Base-by-base conservation (phyloP, 2,888 invertebrate genomes). In the Perdita meconis region DNA sequence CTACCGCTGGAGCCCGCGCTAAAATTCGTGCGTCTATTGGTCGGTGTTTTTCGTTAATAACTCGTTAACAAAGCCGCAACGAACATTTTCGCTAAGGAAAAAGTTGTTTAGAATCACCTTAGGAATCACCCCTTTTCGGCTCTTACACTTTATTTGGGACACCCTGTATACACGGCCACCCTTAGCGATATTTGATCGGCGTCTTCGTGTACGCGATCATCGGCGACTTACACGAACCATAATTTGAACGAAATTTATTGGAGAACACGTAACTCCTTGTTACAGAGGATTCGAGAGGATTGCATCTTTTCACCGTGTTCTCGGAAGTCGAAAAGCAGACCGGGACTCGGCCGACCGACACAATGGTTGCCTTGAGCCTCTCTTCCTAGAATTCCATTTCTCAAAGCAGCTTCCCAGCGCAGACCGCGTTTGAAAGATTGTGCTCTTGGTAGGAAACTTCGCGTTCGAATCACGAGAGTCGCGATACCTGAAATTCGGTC, bases 291-390 rank as follows among this genome's bases (percentile, higher is more conserved):
- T 22, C 13, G 47, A 47, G 47, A 30, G 47, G 22, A 12, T 19
- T 19, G 12, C 13, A 6, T 13, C 26, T 65, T 34, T 30, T 13
- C 34, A 16, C 16, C 12, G 19, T 30, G 13, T 60, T 68, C 68
- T 30, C 26, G 44, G 68, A 60, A 68, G 22, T n/a, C 57, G 55
- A 67, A 72, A 67, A 67, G 42, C 68, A 53, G n/a, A 8, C 5
- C 50, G 8, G 16, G 12, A 4, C 24, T 19, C 1, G 60, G 30
- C 5, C n/a, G 5, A 2, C 1, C 13, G 10, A 5, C 36, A 71
- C 71, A 67, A 53, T 59, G 60, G 55, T 10, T 13, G 24, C 55
- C 38, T 61, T 69, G 55, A 56, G 34, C 55, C 13, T 24, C 55
- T 53, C n/a, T 73, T 68, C 60, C 30, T 13, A 47, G 72, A 72